A percentile compares a stretch with the other conserved stretches of the same genome.
These are phyloP conservation scores for Sarcophaga bullata DNA, from an alignment of 1,140 invertebrate species.

Conservation along the genomic window DNA sequence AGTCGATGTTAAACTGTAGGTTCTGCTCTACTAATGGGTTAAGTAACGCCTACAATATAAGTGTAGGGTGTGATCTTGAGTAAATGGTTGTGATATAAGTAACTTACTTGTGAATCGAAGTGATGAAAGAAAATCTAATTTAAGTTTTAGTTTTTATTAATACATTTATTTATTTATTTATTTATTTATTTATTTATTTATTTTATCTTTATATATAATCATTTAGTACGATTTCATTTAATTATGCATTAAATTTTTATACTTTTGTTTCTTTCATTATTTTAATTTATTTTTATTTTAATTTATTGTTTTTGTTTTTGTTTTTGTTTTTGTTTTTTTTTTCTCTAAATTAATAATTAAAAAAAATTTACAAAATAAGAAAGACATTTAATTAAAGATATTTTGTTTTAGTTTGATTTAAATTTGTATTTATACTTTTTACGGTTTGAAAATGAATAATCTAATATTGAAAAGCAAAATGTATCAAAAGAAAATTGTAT, in stretches of 20 bases:
- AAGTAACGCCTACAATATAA: too few relatives aligned
- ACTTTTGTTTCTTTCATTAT: not conserved
- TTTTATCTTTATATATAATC: not conserved
- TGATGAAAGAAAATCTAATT: not conserved
- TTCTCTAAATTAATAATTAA: slow-evolving; percentile 5
- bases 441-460: not conserved
- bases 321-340: not conserved
- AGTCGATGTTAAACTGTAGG: too few relatives aligned
- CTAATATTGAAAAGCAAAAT: too few relatives aligned
- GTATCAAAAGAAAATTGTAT: too few relatives aligned
- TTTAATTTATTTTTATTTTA: not conserved
- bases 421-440: not conserved
- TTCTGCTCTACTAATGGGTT: too few relatives aligned
- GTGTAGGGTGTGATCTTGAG: too few relatives aligned
- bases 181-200: slow-evolving; percentile 23
- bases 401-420: not conserved
- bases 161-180: slow-evolving; percentile 31
- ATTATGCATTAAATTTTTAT: not conserved
- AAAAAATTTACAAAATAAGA: slow-evolving; percentile 37
- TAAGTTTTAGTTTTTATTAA: slow-evolving; percentile 34
- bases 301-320: not conserved
- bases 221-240: slow-evolving; percentile 30
- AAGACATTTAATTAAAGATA: slow-evolving; percentile 27
- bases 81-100: too few relatives aligned
- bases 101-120: not conserved